phyloP scores from a whole-genome alignment of 2,797 vertebrate species.

The Chelonia mydas region DNA sequence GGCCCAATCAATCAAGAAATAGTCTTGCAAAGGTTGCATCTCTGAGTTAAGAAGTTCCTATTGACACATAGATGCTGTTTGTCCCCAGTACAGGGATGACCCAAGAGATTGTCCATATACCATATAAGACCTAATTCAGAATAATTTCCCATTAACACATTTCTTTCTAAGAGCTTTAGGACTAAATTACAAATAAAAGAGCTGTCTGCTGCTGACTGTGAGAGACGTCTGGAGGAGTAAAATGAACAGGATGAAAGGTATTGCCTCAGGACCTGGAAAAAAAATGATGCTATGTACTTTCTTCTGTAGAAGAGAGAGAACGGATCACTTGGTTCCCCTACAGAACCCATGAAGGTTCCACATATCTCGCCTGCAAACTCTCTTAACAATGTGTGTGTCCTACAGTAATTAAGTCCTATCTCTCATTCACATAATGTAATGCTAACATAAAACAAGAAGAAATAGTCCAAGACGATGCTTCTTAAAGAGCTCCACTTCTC shows the following conservation, averaged over 20 bases:
- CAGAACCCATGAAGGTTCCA: constrained; percentile 66
- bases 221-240: constrained; percentile 64
- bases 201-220: constrained; percentile 21
- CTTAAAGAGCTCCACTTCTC: constrained; percentile 53
- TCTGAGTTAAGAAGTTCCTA: not conserved
- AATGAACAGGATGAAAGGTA: constrained; percentile 55
- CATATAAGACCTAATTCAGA: constrained; percentile 28
- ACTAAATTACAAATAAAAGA: constrained; percentile 72
- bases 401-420: constrained; percentile 63
- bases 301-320: constrained; percentile 57
- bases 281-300: constrained; percentile 5
- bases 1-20: constrained; percentile 48
- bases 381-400: constrained; percentile 62
- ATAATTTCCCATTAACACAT: constrained; percentile 37
- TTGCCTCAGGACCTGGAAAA: constrained; percentile 61
- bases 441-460: constrained; percentile 40
- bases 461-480: constrained; percentile 25
- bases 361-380: constrained; percentile 57
- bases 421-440: constrained; percentile 47
- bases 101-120: not conserved
- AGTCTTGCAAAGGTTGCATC: not conserved
- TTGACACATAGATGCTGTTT: not conserved
- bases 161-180: constrained; percentile 52
- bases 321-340: constrained; percentile 52
- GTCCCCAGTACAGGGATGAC: constrained; percentile 1